phyloP scores from a whole-genome alignment of 2,888 invertebrate genomes.

The Drosophila neoperkinsi region DNA sequence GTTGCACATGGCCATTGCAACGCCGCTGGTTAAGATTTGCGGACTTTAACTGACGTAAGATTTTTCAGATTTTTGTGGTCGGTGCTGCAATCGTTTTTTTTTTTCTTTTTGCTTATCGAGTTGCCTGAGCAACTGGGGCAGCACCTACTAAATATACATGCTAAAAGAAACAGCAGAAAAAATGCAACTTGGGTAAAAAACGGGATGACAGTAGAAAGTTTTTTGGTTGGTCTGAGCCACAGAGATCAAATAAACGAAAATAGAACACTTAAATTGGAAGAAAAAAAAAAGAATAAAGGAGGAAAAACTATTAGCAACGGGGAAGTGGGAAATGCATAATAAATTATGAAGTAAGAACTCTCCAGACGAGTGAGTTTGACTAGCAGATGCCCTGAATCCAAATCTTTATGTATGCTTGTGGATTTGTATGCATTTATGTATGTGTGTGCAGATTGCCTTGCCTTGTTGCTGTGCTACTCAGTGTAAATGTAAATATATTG shows the following conservation, averaged over 20 bases:
- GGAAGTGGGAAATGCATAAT: background rate
- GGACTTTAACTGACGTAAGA: constrained; percentile 21
- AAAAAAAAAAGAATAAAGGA: background rate
- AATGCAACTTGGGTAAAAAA: background rate
- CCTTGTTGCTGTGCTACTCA: background rate
- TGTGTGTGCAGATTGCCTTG: background rate
- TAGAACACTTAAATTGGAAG: constrained; percentile 1
- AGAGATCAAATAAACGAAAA: background rate
- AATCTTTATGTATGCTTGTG: background rate
- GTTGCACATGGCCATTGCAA: constrained; percentile 15
- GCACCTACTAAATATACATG: background rate
- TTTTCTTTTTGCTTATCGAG: constrained; percentile 3
- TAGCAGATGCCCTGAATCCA: background rate
- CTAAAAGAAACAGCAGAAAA: background rate
- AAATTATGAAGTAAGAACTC: background rate
- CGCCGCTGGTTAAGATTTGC: constrained; percentile 40
- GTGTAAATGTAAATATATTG: background rate
- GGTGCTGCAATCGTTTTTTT: background rate
- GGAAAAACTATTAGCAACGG: background rate
- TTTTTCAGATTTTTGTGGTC: constrained; percentile 28
- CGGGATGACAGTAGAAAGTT: constrained; percentile 11
- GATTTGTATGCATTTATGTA: background rate
- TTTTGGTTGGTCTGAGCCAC: background rate
- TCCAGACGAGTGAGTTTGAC: background rate
- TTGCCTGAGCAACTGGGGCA: constrained; percentile 9